Conservation (phyloP, 2,113 vertebrate genomes). For the Columba livia region DNA sequence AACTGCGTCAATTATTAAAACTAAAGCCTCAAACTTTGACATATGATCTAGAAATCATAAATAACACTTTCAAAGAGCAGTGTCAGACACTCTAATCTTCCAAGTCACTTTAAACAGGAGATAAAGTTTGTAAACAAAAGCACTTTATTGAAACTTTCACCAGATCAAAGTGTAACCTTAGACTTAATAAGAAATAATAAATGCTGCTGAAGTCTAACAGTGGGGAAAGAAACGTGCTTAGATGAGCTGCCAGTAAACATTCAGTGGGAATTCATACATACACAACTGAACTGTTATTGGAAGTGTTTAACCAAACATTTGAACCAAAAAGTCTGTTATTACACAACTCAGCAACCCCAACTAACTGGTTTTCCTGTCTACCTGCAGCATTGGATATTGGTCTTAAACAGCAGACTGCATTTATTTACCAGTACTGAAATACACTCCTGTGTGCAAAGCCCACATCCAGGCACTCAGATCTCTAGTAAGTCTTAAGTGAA, state of each 20-base stretch:
- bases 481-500: background rate
- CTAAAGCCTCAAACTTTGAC: conserved; percentile 54
- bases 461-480: background rate
- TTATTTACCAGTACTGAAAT: background rate
- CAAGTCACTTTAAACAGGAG: conserved; percentile 41
- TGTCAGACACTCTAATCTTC: conserved; percentile 47
- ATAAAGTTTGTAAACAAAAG: conserved; percentile 64
- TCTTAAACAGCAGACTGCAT: background rate
- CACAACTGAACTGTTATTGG: background rate
- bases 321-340: background rate
- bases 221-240: background rate
- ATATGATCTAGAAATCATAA: conserved; percentile 55
- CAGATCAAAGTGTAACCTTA: conserved; percentile 57
- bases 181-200: conserved; percentile 49
- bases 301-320: background rate
- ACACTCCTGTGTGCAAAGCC: background rate
- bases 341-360: background rate
- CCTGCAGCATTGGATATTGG: background rate
- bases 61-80: conserved; percentile 42
- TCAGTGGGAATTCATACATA: background rate
- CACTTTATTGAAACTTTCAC: conserved; percentile 49
- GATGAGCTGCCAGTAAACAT: conserved; percentile 11
- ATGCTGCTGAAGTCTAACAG: conserved; percentile 27
- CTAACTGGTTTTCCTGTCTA: background rate
- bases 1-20: conserved; percentile 57